These are phyloP conservation scores for Venustaconcha ellipsiformis DNA, from an alignment of 1,140 invertebrate species.

Conservation along the genomic window DNA sequence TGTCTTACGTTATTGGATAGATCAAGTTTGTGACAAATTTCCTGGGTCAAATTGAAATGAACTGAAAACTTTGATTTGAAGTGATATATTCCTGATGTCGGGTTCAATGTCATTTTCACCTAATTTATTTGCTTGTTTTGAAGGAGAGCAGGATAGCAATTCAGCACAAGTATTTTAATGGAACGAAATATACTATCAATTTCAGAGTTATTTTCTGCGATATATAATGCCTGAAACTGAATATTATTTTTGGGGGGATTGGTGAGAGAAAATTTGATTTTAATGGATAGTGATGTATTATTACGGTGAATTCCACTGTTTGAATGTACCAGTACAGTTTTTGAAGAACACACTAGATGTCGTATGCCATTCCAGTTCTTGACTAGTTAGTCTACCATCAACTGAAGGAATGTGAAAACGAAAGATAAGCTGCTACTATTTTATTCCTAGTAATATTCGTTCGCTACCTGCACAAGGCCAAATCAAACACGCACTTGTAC, in stretches of 20 bases:
- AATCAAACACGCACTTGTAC: conserved; percentile 26
- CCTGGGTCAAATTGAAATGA: conserved; percentile 29
- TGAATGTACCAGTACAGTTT: conserved; percentile 44
- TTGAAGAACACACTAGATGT: conserved; percentile 38
- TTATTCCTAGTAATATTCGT: background rate
- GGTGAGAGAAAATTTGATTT: conserved; percentile 24
- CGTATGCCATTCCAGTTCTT: conserved; percentile 36
- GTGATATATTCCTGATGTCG: conserved; percentile 26
- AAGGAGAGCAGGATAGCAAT: conserved; percentile 28
- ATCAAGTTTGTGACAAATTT: background rate
- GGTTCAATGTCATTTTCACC: background rate
- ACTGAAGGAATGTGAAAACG: conserved; percentile 37
- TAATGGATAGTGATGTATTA: conserved; percentile 40
- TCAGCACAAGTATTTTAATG: conserved; percentile 35
- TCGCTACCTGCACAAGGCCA: conserved; percentile 20
- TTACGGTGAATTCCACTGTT: conserved; percentile 33
- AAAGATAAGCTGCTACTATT: conserved; percentile 26
- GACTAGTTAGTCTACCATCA: conserved; percentile 16
- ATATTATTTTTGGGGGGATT: conserved; percentile 41
- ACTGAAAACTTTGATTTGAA: conserved; percentile 24
- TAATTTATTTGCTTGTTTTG: background rate
- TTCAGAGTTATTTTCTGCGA: conserved; percentile 33
- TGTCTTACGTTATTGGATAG: no score
- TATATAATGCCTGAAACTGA: conserved; percentile 37
- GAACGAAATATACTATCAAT: conserved; percentile 31